Percentiles rank a stretch among this genome's conserved stretches.
These are phyloP conservation scores for Oncorhynchus keta DNA, from an alignment of 2,113 vertebrate species.

Conservation along the genomic window DNA sequence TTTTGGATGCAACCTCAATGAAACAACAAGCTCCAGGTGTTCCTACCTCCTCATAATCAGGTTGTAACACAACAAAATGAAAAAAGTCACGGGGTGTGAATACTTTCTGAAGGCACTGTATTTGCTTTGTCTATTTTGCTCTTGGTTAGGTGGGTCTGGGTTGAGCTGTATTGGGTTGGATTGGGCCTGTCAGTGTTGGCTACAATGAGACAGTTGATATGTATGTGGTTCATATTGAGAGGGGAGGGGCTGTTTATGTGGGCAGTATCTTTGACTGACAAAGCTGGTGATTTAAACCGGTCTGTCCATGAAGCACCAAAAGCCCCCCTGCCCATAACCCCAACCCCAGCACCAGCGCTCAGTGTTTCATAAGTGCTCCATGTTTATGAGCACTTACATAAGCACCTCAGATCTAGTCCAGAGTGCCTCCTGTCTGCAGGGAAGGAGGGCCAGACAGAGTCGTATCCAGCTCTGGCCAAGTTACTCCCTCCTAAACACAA, in stretches of 20 bases:
- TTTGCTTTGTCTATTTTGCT: too few species aligned
- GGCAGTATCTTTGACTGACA: neutral
- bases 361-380: conserved; percentile 61
- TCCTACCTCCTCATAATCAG: too few species aligned
- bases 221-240: neutral
- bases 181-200: neutral
- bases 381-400: conserved; percentile 68
- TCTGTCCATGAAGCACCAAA: neutral
- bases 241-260: neutral
- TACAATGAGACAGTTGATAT: neutral
- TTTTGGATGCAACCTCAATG: too few species aligned
- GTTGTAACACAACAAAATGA: too few species aligned
- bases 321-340: conserved; percentile 16
- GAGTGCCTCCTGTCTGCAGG: conserved; percentile 35
- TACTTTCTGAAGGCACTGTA: too few species aligned
- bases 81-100: too few species aligned
- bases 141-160: neutral
- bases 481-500: neutral
- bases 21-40: too few species aligned
- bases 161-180: neutral
- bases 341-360: conserved; percentile 24
- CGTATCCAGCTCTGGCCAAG: neutral
- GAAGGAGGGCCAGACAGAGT: neutral
- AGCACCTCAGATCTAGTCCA: conserved; percentile 61
- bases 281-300: too few species aligned